Evolutionary conservation across 2,888 invertebrate genomes (phyloP), one percentile per base, ranked within the genome.

Genomic region (Desoria tigrina): DNA sequence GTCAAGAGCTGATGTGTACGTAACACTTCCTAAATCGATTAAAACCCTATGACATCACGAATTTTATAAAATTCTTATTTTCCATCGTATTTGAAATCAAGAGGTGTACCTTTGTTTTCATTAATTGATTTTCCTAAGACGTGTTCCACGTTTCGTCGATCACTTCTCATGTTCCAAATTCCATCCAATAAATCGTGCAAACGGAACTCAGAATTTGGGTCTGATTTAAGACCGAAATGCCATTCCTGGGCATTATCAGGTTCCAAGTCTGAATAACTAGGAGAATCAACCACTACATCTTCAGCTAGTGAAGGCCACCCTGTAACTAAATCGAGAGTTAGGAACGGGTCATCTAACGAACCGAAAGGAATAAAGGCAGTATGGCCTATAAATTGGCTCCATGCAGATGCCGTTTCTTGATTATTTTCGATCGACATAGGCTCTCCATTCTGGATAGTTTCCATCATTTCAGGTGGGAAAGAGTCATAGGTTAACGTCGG

Each of bases 291-390:
- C 27, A 94, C 87, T 65, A 90, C 86, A 79, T 90, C 88, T 79
- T 94, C 95, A 1, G 89, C 86, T 72, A 95, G 84, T 78, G 88
- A 86, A 0, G 90, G 90, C 96, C 96, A 97, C 26, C 89, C 90
- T 50, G 91, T 87, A 78, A 89, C 73, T 45, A 76, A 69, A 45
- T 73, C 74, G 42, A 76, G 57, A 21, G 65, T 53, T 32, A 32
- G 53, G 27, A 75, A 76, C 2, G 76, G 76, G 59, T 76, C 76
- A 63, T 74, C 75, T 49, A 70, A 45, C n/a, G 71, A 71, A 9
- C 75, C 75, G 62, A 76, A 74, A 0, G 74, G 73, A 9, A 75
- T 61, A 11, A 76, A 59, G 24, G 66, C 42, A 9, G 66, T 71
- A 57, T 71, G 69, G 23, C 70, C 68, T 21, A 61, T 59, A 53